Base-by-base conservation (phyloP, 2,888 invertebrate species). In the Lypha dubia region DNA sequence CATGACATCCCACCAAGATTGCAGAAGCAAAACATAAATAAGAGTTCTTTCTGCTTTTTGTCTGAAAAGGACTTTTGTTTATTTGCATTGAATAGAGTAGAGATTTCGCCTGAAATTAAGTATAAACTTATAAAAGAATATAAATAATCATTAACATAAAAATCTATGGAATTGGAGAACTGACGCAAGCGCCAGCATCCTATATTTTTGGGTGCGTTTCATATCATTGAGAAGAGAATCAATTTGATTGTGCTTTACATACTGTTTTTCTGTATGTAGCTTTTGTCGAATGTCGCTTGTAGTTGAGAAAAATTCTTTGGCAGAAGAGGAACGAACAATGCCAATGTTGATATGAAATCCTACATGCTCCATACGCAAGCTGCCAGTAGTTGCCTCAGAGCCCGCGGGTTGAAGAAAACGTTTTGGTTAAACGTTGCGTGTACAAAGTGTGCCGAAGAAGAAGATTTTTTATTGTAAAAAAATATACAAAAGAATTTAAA, bases 361-460 rank as follows among this genome's bases (percentile, higher is more conserved):
- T 87, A 84, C 82, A 86, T 86, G 86, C 88, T 87, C 88, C 85
- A 86, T 83, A 87, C 87, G 87, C 86, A 83, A 86, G 86, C 85
- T 76, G 89, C 87, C 89, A 89, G 91, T 91, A 92, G 92, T 92
- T 92, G 92, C 92, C 92, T 92, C 91, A 92, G 92, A 92, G 92
- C 92, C 92, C 92, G 92, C 92, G 92, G 92, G 91, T 92, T 90
- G 92, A 92, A 92, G 91, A 92, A 92, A 92, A 90, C 92, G 92
- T 90, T 91, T 92, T 90, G 91, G 90, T 88, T 88, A 87, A 89
- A 89, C 90, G 91, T 91, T 90, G 92, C 91, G 91, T 89, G 90
- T 87, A 87, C 80, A 79, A 77, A 86, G 86, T 83, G 86, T 86
- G 86, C 84, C 81, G 77, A 79, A 77, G 51, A 84, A 84, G 80